Percentiles rank a stretch among this genome's conserved stretches.
Conservation (phyloP, 2,888 invertebrate genomes). For the Leptinotarsa juncta region DNA sequence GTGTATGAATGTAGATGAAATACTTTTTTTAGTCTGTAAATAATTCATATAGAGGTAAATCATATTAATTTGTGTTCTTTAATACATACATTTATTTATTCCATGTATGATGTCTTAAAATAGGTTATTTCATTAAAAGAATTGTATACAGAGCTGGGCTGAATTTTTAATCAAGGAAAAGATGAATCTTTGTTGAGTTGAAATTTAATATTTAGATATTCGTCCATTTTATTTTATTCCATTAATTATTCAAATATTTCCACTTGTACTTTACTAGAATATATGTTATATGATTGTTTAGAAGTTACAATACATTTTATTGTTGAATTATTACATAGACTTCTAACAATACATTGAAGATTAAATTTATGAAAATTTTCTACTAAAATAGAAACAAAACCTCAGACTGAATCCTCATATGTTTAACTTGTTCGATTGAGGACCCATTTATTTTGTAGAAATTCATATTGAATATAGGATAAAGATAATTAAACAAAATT, state of each 20-base stretch:
- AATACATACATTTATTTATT: constrained; percentile 40
- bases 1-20: constrained; percentile 49
- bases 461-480: too few species aligned
- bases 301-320: not conserved
- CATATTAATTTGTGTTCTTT: constrained; percentile 34
- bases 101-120: constrained; percentile 37
- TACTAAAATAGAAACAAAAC: not conserved
- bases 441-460: too few species aligned
- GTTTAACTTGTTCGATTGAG: too few species aligned
- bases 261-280: too few species aligned
- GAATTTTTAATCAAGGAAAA: not conserved
- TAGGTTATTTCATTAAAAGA: constrained; percentile 34
- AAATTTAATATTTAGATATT: too few species aligned
- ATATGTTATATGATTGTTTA: not conserved
- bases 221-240: too few species aligned
- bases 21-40: constrained; percentile 46
- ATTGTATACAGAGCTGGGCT: constrained; percentile 11
- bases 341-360: not conserved
- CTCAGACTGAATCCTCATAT: too few species aligned
- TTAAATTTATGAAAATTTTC: not conserved
- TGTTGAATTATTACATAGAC: not conserved
- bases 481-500: too few species aligned
- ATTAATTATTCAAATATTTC: too few species aligned
- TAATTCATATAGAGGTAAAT: constrained; percentile 40
- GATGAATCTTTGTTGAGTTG: not conserved